Percentiles rank a stretch among this genome's conserved stretches.
Evolutionary conservation across 2,888 invertebrate genomes (phyloP).

Genomic region (Meliscaeva auricollis): DNA sequence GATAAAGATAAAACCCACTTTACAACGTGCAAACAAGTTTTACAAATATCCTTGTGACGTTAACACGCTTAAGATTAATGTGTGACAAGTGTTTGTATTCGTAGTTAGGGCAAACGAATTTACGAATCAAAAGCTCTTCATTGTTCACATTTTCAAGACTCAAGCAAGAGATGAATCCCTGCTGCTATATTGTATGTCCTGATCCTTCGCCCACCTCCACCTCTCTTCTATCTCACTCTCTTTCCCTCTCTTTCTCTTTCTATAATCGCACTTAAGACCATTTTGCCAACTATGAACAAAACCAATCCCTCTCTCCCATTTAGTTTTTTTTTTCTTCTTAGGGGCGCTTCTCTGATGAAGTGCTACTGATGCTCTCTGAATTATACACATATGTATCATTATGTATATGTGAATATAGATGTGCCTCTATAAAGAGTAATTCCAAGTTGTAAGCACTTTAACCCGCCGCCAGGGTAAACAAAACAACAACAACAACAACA

Average conservation of each 20-base stretch:
- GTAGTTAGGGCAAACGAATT: constrained; percentile 60
- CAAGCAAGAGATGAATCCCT: constrained; percentile 17
- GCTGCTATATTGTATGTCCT: not conserved
- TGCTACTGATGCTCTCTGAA: constrained; percentile 39
- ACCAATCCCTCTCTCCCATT: not conserved
- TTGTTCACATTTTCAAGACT: constrained; percentile 11
- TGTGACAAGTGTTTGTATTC: constrained; percentile 68
- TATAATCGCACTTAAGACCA: constrained; percentile 9
- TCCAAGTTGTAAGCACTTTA: constrained; percentile 65
- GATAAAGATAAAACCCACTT: constrained; percentile 29
- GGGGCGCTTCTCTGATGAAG: constrained; percentile 45
- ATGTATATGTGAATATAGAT: not conserved
- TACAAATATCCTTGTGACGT: constrained; percentile 59
- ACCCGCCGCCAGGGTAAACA: constrained; percentile 33
- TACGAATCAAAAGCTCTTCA: constrained; percentile 63
- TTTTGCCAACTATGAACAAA: not conserved
- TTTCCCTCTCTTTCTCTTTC: not conserved
- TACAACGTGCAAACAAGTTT: constrained; percentile 71
- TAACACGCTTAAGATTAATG: constrained; percentile 71
- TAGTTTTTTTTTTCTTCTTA: constrained; percentile 7
- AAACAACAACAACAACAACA: not conserved
- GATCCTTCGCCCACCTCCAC: too few species aligned
- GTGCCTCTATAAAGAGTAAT: constrained; percentile 35
- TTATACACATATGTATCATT: constrained; percentile 10
- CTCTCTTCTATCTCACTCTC: too few species aligned